Conservation (phyloP, 2,113 vertebrate genomes). For the Ginglymostoma cirratum region DNA sequence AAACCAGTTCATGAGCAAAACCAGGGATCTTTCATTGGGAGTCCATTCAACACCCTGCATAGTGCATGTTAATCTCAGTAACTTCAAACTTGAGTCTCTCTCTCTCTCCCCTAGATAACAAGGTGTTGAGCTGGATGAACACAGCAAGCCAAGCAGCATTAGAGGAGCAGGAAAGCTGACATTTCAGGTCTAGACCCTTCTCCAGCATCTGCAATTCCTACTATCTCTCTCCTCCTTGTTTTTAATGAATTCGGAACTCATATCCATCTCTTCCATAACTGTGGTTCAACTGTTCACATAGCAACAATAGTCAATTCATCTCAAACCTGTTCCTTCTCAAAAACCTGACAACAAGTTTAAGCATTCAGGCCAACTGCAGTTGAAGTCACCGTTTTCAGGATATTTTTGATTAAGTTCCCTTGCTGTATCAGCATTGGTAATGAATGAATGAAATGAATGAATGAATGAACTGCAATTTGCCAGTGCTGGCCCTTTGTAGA, state of each 20-base stretch:
- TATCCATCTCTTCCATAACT: neutral
- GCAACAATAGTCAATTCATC: neutral
- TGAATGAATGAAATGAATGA: neutral
- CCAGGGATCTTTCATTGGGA: neutral
- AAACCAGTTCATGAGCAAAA: neutral
- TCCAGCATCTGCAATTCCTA: too few relatives aligned
- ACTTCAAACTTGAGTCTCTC: neutral
- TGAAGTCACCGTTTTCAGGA: neutral
- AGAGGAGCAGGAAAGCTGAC: too few relatives aligned
- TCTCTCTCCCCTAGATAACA: too few relatives aligned
- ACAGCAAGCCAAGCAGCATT: too few relatives aligned
- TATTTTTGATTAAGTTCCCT: neutral
- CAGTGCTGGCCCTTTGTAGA: neutral
- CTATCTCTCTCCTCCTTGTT: neutral
- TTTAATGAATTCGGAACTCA: neutral
- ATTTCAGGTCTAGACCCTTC: too few relatives aligned
- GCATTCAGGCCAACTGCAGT: neutral
- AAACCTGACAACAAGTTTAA: neutral
- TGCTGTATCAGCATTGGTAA: neutral
- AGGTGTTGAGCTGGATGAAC: too few relatives aligned
- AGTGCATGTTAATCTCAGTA: neutral
- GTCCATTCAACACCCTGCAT: too few relatives aligned
- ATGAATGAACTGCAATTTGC: neutral
- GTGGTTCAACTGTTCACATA: neutral
- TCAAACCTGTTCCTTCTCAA: neutral